Base-by-base conservation (phyloP, 2,888 invertebrate genomes). In the Gibbula magus region DNA sequence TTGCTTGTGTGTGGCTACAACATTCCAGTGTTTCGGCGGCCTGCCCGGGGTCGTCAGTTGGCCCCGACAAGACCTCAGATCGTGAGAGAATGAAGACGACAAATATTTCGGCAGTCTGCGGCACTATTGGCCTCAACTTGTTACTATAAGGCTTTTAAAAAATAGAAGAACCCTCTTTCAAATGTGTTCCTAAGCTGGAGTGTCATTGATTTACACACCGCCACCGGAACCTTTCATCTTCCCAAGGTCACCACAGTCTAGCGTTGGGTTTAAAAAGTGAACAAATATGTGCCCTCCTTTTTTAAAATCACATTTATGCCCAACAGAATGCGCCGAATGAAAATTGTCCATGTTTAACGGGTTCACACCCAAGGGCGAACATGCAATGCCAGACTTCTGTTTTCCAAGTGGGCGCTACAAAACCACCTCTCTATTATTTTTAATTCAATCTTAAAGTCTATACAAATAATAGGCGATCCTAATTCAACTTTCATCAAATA, bases 71-170 rank as follows among this genome's bases (percentile, higher is more conserved):
- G 70, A 10, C 20, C 32, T 2, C 10, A 10, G 32, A 70, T 70
- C 70, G 70, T 70, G 70, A 70, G 70, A 70, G 70, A 70, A 70
- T 32, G 70, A 39, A 29, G 70, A 35, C 35, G n/a, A 32, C 70
- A 70, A 70, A 70, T 70, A 70, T 32, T 70, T 70, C 70, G 35
- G 32, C 70, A 0, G 5, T 39, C 35, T 20, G 70, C 70, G 70
- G 32, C 70, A 70, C 70, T 70, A 70, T 39, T 32, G 39, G 39
- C 18, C 70, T 39, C 70, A 25, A 70, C 39, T 70, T 70, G 70
- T 35, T 70, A 70, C 70, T 70, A 70, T 39, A 20, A 39, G 70
- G 70, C 35, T 35, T 70, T 70, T 70, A 2, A 56, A 39, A 70
- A 18, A 70, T 70, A 39, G 70, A 70, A 70, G 39, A 16, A 39